Percentiles rank a stretch among this genome's conserved stretches.
These are phyloP conservation scores for Cyclophora albipunctata DNA, from an alignment of 2,888 invertebrate genomes.

Conservation along the genomic window DNA sequence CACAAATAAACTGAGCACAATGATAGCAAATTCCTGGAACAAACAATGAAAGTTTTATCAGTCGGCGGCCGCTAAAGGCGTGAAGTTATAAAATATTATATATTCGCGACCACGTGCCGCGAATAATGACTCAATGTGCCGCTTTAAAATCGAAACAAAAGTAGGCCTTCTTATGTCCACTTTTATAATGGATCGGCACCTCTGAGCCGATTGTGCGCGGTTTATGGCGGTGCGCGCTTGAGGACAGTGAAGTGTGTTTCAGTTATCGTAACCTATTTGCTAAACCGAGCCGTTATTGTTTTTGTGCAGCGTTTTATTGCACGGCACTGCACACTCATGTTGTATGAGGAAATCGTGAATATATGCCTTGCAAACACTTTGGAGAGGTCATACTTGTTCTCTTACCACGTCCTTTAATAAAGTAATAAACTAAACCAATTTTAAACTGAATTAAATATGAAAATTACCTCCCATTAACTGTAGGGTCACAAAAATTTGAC, in stretches of 20 bases:
- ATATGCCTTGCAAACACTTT: no score
- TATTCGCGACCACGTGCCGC: constrained; percentile 71
- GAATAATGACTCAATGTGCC: constrained; percentile 62
- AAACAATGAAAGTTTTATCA: constrained; percentile 64
- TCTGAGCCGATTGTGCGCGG: constrained; percentile 39
- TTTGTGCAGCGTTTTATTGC: neutral
- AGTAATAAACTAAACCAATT: no score
- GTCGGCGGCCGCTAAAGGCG: constrained; percentile 58
- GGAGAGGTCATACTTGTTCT: no score
- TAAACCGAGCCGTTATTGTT: neutral
- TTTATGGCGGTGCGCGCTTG: constrained; percentile 30
- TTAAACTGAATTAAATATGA: no score
- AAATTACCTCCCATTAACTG: no score
- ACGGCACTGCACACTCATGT: neutral
- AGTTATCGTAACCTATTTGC: constrained; percentile 12
- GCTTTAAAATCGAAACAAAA: constrained; percentile 57
- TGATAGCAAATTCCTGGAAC: constrained; percentile 64
- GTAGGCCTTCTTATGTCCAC: constrained; percentile 50
- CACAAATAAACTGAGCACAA: constrained; percentile 18
- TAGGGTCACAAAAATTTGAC: constrained; percentile 21
- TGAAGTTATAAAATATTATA: constrained; percentile 74
- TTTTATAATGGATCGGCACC: constrained; percentile 59
- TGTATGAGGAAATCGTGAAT: no score
- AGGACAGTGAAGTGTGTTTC: constrained; percentile 14
- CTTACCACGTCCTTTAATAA: no score